These are phyloP conservation scores for Apeira syringaria DNA, from an alignment of 2,888 invertebrate species.

Conservation along the genomic window DNA sequence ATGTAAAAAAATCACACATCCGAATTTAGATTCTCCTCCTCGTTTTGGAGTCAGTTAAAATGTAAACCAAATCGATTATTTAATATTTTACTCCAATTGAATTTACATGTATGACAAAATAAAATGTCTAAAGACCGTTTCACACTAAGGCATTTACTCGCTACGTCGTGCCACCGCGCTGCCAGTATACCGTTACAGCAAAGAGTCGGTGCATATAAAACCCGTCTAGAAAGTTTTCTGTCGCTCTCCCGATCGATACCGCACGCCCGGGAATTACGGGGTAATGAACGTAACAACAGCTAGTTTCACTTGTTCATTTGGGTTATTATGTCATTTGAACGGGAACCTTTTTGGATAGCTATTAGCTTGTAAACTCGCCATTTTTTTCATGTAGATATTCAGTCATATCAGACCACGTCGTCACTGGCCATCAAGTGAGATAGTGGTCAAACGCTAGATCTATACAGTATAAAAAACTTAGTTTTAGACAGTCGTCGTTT, in stretches of 20 bases:
- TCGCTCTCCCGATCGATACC: slow-evolving; percentile 79
- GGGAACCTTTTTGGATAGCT: slow-evolving; percentile 8
- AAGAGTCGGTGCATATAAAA: slow-evolving; percentile 83
- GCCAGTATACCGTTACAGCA: slow-evolving; percentile 56
- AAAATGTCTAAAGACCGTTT: slow-evolving; percentile 20
- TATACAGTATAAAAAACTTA: too few species aligned
- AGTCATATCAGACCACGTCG: too few species aligned
- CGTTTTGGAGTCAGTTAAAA: too few species aligned
- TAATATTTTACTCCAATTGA: too few species aligned
- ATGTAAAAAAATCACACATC: too few species aligned
- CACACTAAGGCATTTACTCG: slow-evolving; percentile 36
- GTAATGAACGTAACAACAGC: slow-evolving; percentile 70
- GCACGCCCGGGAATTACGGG: slow-evolving; percentile 66
- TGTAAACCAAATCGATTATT: too few species aligned
- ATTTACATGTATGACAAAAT: slow-evolving; percentile 20
- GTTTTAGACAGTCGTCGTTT: too few species aligned
- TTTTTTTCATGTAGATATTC: too few species aligned
- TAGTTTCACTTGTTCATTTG: slow-evolving; percentile 69
- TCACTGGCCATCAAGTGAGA: too few species aligned
- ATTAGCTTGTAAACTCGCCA: not conserved
- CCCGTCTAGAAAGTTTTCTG: slow-evolving; percentile 84
- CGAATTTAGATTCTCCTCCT: too few species aligned
- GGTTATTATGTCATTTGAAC: slow-evolving; percentile 76
- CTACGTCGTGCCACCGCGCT: slow-evolving; percentile 31
- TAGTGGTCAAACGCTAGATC: too few species aligned